Evolutionary conservation across 2,797 vertebrate genomes (phyloP).

Genomic region (Capromys pilorides): DNA sequence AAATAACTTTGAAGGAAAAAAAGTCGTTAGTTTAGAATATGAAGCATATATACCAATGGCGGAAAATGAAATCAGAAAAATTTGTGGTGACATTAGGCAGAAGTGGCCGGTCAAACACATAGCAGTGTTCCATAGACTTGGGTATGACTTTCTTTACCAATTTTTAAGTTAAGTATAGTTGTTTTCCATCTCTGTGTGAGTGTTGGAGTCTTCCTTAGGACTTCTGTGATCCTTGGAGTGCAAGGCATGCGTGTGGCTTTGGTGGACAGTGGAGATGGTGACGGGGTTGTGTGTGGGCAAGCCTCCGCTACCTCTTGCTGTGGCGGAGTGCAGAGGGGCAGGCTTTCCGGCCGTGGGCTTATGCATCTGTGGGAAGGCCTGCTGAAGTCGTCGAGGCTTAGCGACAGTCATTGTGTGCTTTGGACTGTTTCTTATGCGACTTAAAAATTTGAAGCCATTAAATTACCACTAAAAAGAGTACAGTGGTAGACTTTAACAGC

Average conservation of each 20-base stretch:
- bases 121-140: constrained; percentile 93
- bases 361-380: not conserved
- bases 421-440: constrained; percentile 64
- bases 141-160: constrained; percentile 84
- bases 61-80: constrained; percentile 91
- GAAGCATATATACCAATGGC: constrained; percentile 94
- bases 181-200: not conserved
- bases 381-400: not conserved
- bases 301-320: not conserved
- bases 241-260: not conserved
- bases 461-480: not conserved
- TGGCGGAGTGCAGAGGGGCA: not conserved
- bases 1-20: constrained; percentile 90
- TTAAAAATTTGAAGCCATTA: not conserved
- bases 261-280: not conserved
- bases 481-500: not conserved
- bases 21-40: constrained; percentile 92
- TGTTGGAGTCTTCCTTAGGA: not conserved
- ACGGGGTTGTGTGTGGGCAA: too few species aligned
- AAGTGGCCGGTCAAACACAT: constrained; percentile 92
- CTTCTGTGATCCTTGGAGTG: fast-evolving
- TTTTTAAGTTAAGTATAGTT: not conserved
- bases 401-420: not conserved
- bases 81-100: constrained; percentile 89
- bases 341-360: not conserved